Evolutionary conservation across 2,888 invertebrate species (phyloP), one percentile per base, ranked within the genome.

Genomic region (Scaptomyza flava): DNA sequence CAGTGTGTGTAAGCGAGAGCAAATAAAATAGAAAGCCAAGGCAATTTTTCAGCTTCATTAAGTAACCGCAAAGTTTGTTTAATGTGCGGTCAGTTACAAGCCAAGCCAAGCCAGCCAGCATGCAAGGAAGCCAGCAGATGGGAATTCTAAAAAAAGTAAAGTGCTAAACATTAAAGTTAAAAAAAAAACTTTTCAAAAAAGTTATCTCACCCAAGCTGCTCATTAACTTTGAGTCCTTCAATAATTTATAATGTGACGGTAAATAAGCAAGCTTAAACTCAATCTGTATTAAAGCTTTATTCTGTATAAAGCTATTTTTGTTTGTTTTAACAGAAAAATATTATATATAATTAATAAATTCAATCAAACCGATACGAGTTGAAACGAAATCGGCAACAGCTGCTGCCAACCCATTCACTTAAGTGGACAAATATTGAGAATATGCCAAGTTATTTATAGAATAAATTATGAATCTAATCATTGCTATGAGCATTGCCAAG

Each of bases 11-110:
- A 34, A 42, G 63, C 51, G 63, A 48, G 51, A 83, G 63, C 77
- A 83, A 77, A 79, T 79, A 80, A 73, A 83, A 79, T 70, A 77
- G 74, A 77, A 80, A 83, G 66, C 81, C 81, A 65, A 85, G 62
- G 79, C 79, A 85, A 80, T 81, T 84, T 84, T 84, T 86, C 81
- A 83, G 83, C 74, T 86, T 83, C 81, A 84, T 84, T 83, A 86
- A 83, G 79, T 74, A 81, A 77, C 84, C 87, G 72, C 87, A 86
- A 81, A 84, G 83, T 83, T 86, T 83, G 72, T 85, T 81, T 81
- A 79, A 81, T 81, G 73, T 77, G 81, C 72, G 79, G 84, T 72
- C 60, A 75, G 76, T 65, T 61, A 65, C 63, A 74, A 75, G 63
- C 64, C 61, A 46, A 64, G 52, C 68, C 59, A 67, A 45, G 33